Evolutionary conservation across 1,140 invertebrate genomes (phyloP), one percentile per base, ranked within the genome.

Genomic region (Aphidius ervi): DNA sequence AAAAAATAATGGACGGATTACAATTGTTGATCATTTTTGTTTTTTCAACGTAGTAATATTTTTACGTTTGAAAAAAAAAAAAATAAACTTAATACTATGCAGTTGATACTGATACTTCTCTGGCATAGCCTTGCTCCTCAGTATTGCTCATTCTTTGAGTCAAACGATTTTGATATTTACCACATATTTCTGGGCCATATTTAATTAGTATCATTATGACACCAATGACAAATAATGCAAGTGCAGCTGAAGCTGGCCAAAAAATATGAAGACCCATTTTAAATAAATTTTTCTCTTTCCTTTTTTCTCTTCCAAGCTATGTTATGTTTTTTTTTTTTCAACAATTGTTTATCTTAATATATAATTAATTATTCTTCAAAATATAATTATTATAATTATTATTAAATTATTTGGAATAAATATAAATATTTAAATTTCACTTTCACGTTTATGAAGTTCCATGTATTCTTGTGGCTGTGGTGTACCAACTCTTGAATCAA

Each of bases 381-480:
- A n/a, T 16, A 16, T 16, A 16, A 16, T 16, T 16, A n/a, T n/a
- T n/a, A n/a, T n/a, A 16, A 41, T 20, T 20, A 47, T 46, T 0
- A 3, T 10, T 16, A 16, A 16, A 16, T 16, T 16, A 43, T 31
- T 46, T 5, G 40, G 20, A 10, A 10, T 16, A 10, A 31, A 41
- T 46, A 47, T 16, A 23, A 56, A 37, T 5, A 23, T 56, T 84
- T 85, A 93, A 62, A 92, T 90, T 67, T 92, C 89, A 77, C 90
- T 92, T 73, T 93, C 90, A 61, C 88, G 81, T 73, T 90, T 90
- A 59, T 90, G 87, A 62, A 92, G 74, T 72, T 92, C 89, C 47
- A 90, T 81, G 71, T 88, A 89, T 68, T 89, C 86, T 61, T 86
- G 73, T 1, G 72, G 65, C 39, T 76, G 70, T 5, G 66, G 63